Base-by-base conservation (phyloP, 37 sponge, comb jelly and placozoan species). In the Axinella damicornis region DNA sequence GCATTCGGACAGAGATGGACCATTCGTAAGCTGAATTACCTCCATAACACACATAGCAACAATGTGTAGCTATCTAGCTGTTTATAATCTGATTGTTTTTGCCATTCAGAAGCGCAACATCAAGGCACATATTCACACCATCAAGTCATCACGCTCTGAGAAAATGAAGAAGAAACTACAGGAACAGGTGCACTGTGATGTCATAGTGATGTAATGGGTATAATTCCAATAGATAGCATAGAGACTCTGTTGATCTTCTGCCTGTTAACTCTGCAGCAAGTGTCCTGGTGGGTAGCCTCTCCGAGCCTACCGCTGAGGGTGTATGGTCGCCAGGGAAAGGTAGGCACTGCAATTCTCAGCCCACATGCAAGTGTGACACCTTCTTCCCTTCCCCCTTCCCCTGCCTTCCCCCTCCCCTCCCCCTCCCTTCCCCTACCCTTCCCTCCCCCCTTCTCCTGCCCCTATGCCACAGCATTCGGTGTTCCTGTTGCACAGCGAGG, bases 291-390 rank as follows among this genome's bases (percentile, higher is more conserved):
- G 93, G 76, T 88, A 73, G 93, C 93, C 52, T 67, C 84, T 15
- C 92, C 95, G 1, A 81, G 89, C 38, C 85, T 94, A 1, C 95
- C 95, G 53, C 86, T 94, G 25, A 79, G 95, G 36, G 25, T 94
- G 60, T 94, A 75, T 69, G 80, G 80, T 12, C 65, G 41, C 31
- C 55, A 57, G 1, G 92, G 95, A n/a, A 91, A 86, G 87, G 94
- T 93, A 32, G 65, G 65, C 52, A 58, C 46, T 19, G 33, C 53
- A 19, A 17, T 46, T 46, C 46, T 9, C 9, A 46, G 9, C 46
- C 9, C 46, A 46, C 4, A 46, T 46, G 46, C 46, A 46, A 46
- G 9, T 46, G 4, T 46, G 9, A 46, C 46, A 9, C 9, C 9
- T 46, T 46, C 46, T 46, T 9, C 6, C 46, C 46, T 46, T 46